Conservation (phyloP, 1,140 invertebrate genomes). For the Meloidogyne floridensis region DNA sequence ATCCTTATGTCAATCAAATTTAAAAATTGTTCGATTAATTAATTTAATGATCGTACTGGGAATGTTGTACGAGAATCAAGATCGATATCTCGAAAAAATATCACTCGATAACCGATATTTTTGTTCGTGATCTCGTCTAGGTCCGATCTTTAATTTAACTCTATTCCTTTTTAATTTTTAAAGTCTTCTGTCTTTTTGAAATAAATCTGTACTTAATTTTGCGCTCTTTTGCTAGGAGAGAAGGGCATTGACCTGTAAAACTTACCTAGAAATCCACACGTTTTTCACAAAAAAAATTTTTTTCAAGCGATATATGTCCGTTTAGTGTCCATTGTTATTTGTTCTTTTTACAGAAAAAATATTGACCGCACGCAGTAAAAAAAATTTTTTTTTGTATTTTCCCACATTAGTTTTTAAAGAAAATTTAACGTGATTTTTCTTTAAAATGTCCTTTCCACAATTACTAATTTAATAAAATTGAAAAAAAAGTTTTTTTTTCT, state of each 20-base stretch:
- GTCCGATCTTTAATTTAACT: too few relatives aligned
- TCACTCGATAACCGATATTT: too few relatives aligned
- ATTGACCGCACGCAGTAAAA: background rate
- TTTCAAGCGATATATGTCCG: background rate
- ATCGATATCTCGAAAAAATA: too few relatives aligned
- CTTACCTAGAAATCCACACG: too few relatives aligned
- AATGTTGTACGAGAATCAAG: too few relatives aligned
- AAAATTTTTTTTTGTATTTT: background rate
- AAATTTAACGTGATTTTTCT: background rate
- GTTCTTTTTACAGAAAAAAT: background rate
- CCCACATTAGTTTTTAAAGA: background rate
- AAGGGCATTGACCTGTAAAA: background rate
- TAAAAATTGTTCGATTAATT: too few relatives aligned
- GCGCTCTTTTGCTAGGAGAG: background rate
- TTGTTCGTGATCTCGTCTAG: too few relatives aligned
- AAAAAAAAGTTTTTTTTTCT: background rate
- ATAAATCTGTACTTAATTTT: background rate
- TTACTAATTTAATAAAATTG: background rate
- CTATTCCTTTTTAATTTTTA: background rate
- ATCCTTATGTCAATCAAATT: too few relatives aligned
- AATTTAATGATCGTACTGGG: too few relatives aligned
- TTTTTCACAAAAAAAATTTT: too few relatives aligned
- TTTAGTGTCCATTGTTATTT: background rate
- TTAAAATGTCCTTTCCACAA: background rate
- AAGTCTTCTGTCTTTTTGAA: background rate